phyloP scores from a whole-genome alignment of 1,140 invertebrate species.

The Psix sp. region DNA sequence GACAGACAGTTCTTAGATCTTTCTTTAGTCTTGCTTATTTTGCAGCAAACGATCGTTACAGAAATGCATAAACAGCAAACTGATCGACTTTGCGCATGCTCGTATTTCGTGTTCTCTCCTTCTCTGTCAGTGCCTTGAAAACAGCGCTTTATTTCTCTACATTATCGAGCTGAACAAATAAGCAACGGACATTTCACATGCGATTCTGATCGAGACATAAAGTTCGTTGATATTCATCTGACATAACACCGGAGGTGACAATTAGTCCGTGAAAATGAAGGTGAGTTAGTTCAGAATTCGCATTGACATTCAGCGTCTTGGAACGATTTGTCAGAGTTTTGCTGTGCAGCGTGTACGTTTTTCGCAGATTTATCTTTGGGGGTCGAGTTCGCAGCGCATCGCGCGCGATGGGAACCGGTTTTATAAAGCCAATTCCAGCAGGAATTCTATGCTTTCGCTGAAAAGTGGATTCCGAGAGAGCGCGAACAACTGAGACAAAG shows the following conservation, averaged over 20 bases:
- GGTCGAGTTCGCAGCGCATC: constrained; percentile 53
- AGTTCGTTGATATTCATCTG: constrained; percentile 12
- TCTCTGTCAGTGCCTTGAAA: too few relatives aligned
- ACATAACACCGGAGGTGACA: constrained; percentile 9
- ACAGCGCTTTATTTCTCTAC: too few relatives aligned
- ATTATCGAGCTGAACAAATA: too few relatives aligned
- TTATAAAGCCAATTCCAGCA: constrained; percentile 62
- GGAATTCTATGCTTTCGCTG: constrained; percentile 68
- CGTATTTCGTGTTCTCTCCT: too few relatives aligned
- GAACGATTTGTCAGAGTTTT: constrained; percentile 61
- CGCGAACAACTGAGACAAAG: constrained; percentile 32
- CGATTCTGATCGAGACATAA: too few relatives aligned
- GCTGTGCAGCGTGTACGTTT: constrained; percentile 48
- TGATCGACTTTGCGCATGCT: too few relatives aligned
- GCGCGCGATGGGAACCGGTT: constrained; percentile 64
- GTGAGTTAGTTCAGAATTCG: constrained; percentile 23
- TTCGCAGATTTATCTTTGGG: constrained; percentile 62
- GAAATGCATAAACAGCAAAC: too few relatives aligned
- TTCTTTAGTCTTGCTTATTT: too few relatives aligned
- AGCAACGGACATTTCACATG: too few relatives aligned
- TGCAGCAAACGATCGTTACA: too few relatives aligned
- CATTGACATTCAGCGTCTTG: constrained; percentile 33
- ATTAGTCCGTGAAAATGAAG: constrained; percentile 12
- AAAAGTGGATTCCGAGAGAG: constrained; percentile 66
- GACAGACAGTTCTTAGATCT: too few relatives aligned